A percentile compares a stretch with the other conserved stretches of the same genome.
Evolutionary conservation across 2,113 vertebrate species (phyloP).

Genomic region (Aptenodytes patagonicus): DNA sequence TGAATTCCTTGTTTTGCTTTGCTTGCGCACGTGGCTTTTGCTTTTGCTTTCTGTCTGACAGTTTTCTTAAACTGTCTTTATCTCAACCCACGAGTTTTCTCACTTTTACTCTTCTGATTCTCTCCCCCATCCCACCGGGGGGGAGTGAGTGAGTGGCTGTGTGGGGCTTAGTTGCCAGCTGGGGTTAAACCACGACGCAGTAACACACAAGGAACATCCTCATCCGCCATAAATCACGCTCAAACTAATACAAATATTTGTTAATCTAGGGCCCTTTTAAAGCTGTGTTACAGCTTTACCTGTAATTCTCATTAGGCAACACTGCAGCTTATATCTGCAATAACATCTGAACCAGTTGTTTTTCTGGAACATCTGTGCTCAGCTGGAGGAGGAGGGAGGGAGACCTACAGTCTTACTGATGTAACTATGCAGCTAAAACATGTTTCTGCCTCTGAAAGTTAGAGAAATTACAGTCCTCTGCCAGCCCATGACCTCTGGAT

Average conservation of each 20-base stretch:
- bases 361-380: not conserved
- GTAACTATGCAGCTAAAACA: not conserved
- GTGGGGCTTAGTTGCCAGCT: too few species aligned
- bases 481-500: not conserved
- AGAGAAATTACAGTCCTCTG: not conserved
- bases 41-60: too few species aligned
- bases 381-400: not conserved
- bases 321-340: not conserved
- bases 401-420: not conserved
- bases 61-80: too few species aligned
- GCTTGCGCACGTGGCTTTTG: too few species aligned
- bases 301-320: not conserved
- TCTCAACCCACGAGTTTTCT: too few species aligned
- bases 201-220: not conserved
- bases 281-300: not conserved
- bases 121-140: too few species aligned
- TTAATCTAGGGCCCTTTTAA: not conserved
- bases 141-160: too few species aligned
- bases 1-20: too few species aligned
- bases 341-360: not conserved
- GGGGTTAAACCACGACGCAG: too few species aligned
- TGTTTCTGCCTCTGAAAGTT: not conserved
- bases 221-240: not conserved
- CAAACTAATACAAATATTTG: not conserved
- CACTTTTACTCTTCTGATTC: too few species aligned